These are phyloP conservation scores for Xiphophorus maculatus DNA, from an alignment of 2,113 vertebrate genomes.

Conservation along the genomic window DNA sequence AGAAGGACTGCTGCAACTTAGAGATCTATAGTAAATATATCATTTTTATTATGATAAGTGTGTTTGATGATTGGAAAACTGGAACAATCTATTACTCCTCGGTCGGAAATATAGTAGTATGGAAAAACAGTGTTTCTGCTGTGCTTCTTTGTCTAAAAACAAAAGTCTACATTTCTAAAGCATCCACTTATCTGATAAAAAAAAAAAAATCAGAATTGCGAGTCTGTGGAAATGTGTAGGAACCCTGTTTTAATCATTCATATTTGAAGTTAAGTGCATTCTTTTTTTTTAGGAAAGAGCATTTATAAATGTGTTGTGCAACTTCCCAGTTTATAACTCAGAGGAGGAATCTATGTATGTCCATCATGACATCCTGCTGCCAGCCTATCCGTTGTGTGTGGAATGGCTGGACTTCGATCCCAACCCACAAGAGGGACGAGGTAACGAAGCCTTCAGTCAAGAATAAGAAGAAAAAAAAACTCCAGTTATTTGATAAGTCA, in stretches of 20 bases:
- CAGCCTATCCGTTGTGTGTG: conserved; percentile 92
- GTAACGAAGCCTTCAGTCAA: conserved; percentile 69
- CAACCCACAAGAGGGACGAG: conserved; percentile 83
- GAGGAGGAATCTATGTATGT: conserved; percentile 95
- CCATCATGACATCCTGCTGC: conserved; percentile 93
- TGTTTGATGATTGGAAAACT: no score
- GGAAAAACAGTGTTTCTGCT: no score
- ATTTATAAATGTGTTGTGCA: background rate
- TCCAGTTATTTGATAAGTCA: background rate
- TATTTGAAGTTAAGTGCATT: background rate
- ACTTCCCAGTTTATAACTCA: conserved; percentile 89
- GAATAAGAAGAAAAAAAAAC: background rate
- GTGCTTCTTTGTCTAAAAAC: no score
- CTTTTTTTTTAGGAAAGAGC: background rate
- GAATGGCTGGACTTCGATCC: conserved; percentile 98
- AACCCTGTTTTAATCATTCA: no score
- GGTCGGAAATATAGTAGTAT: no score
- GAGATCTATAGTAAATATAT: conserved; percentile 86
- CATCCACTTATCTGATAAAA: no score
- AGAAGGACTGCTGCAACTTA: conserved; percentile 93
- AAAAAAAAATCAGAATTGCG: no score
- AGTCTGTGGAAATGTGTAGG: no score
- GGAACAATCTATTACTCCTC: no score
- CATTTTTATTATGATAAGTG: no score
- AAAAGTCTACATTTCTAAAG: no score